Conservation (phyloP, 1,140 invertebrate species). For the Achatina immaculata region DNA sequence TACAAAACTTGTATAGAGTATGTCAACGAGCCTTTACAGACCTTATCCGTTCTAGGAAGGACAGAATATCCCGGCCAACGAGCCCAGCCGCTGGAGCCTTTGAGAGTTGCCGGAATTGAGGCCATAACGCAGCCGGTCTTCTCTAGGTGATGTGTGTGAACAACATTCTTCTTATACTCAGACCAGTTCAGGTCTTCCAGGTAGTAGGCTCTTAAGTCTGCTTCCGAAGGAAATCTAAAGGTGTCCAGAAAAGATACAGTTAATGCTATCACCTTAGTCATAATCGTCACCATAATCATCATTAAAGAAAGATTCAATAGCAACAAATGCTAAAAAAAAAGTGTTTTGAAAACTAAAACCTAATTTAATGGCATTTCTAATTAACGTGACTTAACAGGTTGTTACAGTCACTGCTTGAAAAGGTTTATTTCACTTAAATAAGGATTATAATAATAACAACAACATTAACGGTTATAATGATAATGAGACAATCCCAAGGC, state of each 20-base stretch:
- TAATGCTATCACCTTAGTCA: no score
- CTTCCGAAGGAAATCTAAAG: conserved; percentile 44
- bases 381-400: no score
- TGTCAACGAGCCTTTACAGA: no score
- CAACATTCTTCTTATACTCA: conserved; percentile 40
- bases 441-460: no score
- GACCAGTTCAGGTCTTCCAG: conserved; percentile 40
- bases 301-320: conserved; percentile 1
- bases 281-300: background rate
- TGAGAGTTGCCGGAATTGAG: conserved; percentile 45
- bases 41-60: conserved; percentile 27
- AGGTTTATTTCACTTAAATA: no score
- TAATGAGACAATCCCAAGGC: no score
- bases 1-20: no score
- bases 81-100: conserved; percentile 50
- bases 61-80: conserved; percentile 45
- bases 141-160: conserved; percentile 28
- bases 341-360: background rate
- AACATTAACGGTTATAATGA: no score
- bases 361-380: no score
- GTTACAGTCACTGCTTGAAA: no score
- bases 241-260: background rate
- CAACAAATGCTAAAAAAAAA: background rate
- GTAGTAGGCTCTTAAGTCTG: conserved; percentile 31
- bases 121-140: conserved; percentile 28